Percentiles rank a stretch among this genome's conserved stretches.
Evolutionary conservation across 2,888 invertebrate genomes (phyloP).

Genomic region (Pasiphila rectangulata): DNA sequence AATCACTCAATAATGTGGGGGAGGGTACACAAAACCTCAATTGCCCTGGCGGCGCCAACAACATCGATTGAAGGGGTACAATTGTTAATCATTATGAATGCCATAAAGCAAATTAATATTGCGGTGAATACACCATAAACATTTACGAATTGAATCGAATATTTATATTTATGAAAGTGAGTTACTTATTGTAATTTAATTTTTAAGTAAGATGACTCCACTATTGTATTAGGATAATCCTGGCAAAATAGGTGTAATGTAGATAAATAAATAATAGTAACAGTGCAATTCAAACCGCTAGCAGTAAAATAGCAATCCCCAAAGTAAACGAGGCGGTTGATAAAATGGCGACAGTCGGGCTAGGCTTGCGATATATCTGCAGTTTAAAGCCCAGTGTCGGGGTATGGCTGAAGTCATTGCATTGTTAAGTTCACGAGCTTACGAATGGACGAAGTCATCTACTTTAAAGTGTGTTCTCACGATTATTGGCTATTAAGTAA

Average conservation of each 20-base stretch:
- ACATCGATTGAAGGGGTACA: not conserved
- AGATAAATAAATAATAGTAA: not conserved
- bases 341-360: slow-evolving; percentile 24
- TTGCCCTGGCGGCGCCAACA: not conserved
- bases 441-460: not conserved
- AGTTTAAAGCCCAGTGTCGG: slow-evolving; percentile 6
- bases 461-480: too few species aligned
- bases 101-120: not conserved
- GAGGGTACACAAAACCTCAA: not conserved
- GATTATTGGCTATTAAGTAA: too few species aligned
- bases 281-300: not conserved
- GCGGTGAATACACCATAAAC: too few species aligned
- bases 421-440: slow-evolving; percentile 12
- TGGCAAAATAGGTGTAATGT: too few species aligned
- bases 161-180: too few species aligned
- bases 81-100: not conserved
- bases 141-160: too few species aligned
- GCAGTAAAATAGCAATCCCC: not conserved
- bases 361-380: slow-evolving; percentile 2
- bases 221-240: too few species aligned
- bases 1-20: slow-evolving; percentile 3
- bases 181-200: too few species aligned
- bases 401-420: slow-evolving; percentile 15
- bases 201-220: too few species aligned
- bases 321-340: not conserved